Conservation (phyloP, 2,888 invertebrate genomes). For the Chromoteleia sp. region DNA sequence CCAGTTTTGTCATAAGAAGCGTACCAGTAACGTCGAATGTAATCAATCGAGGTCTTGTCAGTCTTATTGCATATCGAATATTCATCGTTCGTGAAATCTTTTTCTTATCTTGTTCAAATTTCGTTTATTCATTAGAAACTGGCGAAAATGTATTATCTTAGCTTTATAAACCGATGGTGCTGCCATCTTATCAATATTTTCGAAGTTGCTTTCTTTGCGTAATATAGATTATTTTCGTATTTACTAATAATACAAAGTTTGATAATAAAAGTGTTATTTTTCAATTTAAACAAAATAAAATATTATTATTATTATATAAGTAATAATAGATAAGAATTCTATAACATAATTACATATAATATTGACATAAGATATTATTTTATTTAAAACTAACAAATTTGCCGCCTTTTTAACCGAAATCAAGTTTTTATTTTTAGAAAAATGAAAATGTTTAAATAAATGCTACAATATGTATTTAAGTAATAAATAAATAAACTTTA, state of each 20-base stretch:
- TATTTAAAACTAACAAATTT: background rate
- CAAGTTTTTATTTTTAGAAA: background rate
- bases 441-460: too few species aligned
- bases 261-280: too few species aligned
- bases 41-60: conserved; percentile 87
- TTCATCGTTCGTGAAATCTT: background rate
- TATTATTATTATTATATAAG: too few species aligned
- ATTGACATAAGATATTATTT: conserved; percentile 6
- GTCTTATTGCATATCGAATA: conserved; percentile 81
- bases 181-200: conserved; percentile 18
- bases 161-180: conserved; percentile 17
- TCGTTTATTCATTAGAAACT: conserved; percentile 23
- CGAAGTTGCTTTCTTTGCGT: too few species aligned
- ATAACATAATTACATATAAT: too few species aligned
- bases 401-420: background rate
- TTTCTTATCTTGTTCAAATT: conserved; percentile 12
- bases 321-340: too few species aligned
- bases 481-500: too few species aligned
- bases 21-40: conserved; percentile 97
- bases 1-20: conserved; percentile 85
- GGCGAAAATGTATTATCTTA: conserved; percentile 15
- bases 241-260: too few species aligned
- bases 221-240: too few species aligned
- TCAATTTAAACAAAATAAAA: too few species aligned
- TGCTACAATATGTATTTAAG: too few species aligned